Base-by-base conservation (phyloP, 92 coral and sea anemone genomes). In the Umimayanthus chanpuru region DNA sequence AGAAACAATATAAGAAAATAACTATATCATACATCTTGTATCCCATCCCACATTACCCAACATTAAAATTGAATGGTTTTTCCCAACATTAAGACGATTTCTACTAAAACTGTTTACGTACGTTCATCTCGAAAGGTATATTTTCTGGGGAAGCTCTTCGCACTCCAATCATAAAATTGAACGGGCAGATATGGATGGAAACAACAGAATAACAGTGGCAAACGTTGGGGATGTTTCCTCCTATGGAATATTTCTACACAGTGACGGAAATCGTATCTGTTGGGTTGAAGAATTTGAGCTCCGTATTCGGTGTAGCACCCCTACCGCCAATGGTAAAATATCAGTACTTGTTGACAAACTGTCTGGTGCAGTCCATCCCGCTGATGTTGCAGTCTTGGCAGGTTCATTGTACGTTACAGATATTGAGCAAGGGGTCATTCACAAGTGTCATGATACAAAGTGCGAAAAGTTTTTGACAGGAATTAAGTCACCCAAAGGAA, bases 101-200 rank as follows among this genome's bases (percentile, higher is more conserved):
- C 7, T 23, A 10, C 14, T 8, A 40, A 64, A 39, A 20, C 38
- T 38, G 8, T 7, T 15, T 30, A 2, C 4, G 6, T 25, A n/a
- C 23, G 20, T 23, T n/a, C 30, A 12, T 66, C 26, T 12, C 39
- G 26, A 39, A 75, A 83, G 87, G 66, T 83, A 68, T 15, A 20
- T 83, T 72, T 83, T 25, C 78, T 83, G 87, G 87, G 77, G 65
- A 70, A 83, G 78, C 87, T 32, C 50, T n/a, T 18, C 87, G 14
- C 87, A 70, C 66, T 25, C 87, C 11, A 9, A 20, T 21, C 78
- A 83, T 53, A 68, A 29, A 72, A 83, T 83, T 83, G 77, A 83
- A 49, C 65, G 87, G 23, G 87, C 87, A 53, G 78, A 83, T 49
- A 83, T 83, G 87, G 87, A 83, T 83, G 87, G 87, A 83, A 83